Percentiles rank a stretch among this genome's conserved stretches.
Evolutionary conservation across 2,113 vertebrate genomes (phyloP).

Genomic region (Actenoides lindsayi): DNA sequence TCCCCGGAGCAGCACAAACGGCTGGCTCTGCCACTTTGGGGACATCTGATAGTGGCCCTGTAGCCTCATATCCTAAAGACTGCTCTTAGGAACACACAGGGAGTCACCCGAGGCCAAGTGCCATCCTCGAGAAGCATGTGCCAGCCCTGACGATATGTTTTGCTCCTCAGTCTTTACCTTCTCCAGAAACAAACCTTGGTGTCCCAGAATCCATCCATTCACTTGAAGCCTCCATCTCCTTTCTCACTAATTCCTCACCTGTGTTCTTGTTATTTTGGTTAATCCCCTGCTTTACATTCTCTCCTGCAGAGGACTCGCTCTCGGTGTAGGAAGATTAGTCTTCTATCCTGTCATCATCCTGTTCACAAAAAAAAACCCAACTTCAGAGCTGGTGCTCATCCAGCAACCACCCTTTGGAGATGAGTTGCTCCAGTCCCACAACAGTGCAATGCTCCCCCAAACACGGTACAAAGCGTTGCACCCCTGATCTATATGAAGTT

Average conservation of each 20-base stretch:
- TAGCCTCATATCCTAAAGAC: neutral
- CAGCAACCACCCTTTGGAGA: fast-evolving
- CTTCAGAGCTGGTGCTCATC: neutral
- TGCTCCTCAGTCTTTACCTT: neutral
- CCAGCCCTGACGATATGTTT: neutral
- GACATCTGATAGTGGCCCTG: neutral
- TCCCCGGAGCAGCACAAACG: neutral
- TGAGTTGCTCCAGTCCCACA: neutral
- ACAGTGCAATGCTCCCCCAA: neutral
- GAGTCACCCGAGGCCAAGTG: neutral
- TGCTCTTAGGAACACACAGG: neutral
- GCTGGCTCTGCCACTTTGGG: neutral
- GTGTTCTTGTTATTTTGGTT: neutral
- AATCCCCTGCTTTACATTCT: neutral
- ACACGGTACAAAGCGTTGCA: fast-evolving
- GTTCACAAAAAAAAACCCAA: neutral
- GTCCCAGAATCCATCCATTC: neutral
- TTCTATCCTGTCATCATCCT: neutral
- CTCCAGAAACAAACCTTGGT: neutral
- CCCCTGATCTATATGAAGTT: fast-evolving
- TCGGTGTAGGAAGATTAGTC: neutral
- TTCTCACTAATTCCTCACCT: neutral
- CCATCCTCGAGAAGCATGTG: neutral
- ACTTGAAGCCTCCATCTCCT: neutral
- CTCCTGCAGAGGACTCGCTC: neutral